Percentiles rank a stretch among this genome's conserved stretches.
These are phyloP conservation scores for Pseudochromis fuscus DNA, from an alignment of 2,797 vertebrate genomes.

Conservation along the genomic window DNA sequence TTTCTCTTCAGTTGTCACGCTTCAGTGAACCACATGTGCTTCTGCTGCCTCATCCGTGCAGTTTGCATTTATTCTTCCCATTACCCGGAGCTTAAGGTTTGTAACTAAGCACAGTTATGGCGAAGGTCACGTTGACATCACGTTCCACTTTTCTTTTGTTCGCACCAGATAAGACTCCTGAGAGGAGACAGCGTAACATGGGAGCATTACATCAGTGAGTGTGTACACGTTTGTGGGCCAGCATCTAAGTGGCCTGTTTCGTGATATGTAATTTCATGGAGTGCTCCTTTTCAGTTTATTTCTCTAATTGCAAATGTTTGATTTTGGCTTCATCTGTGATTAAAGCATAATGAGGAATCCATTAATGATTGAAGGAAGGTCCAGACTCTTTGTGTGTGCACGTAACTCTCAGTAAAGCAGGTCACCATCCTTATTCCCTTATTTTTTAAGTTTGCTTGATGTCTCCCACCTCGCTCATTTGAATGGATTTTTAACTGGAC, in stretches of 20 bases:
- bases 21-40: not conserved
- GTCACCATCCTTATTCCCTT: too few relatives aligned
- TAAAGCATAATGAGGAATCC: not conserved
- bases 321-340: not conserved
- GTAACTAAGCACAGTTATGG: not conserved
- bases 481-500: too few relatives aligned
- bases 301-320: not conserved
- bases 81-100: not conserved
- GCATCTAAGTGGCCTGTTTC: not conserved
- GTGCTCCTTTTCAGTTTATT: not conserved
- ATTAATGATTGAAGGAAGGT: not conserved
- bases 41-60: not conserved
- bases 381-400: not conserved
- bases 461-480: too few relatives aligned
- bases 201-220: not conserved
- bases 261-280: not conserved
- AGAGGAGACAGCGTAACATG: not conserved
- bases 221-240: not conserved
- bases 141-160: constrained; percentile 1
- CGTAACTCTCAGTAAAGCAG: too few relatives aligned
- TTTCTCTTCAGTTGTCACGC: not conserved
- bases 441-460: too few relatives aligned
- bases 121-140: constrained; percentile 25
- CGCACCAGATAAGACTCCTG: not conserved
- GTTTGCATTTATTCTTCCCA: not conserved